Conservation (phyloP, 2,113 vertebrate genomes). For the Desmodus rotundus region DNA sequence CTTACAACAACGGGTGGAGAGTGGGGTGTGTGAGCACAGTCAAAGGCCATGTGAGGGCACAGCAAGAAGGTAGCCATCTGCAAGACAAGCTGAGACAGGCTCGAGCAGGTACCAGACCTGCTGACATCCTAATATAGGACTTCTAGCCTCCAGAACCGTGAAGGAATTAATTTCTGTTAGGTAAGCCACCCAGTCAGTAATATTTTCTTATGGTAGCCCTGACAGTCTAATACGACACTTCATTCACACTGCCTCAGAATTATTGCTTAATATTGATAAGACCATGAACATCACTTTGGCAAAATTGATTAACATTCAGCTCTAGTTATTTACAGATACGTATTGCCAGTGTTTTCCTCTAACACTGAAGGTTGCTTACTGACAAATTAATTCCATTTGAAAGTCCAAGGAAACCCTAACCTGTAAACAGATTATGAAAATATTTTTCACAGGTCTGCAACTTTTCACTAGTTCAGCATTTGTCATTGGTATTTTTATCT, state of each 20-base stretch:
- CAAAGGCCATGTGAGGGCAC: not conserved
- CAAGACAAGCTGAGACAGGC: not conserved
- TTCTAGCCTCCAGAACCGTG: not conserved
- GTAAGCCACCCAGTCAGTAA: not conserved
- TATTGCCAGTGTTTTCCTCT: not conserved
- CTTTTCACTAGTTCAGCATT: not conserved
- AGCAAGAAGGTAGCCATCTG: not conserved
- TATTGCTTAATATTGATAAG: not conserved
- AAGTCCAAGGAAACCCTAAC: not conserved
- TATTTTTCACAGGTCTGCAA: not conserved
- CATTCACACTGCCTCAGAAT: not conserved
- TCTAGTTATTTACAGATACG: not conserved
- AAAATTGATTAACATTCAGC: not conserved
- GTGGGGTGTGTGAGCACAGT: not conserved
- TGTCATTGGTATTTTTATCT: not conserved
- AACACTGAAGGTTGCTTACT: not conserved
- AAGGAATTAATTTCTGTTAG: not conserved
- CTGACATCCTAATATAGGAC: not conserved
- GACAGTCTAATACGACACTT: not conserved
- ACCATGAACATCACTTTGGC: not conserved
- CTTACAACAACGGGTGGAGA: not conserved
- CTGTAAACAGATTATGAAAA: not conserved
- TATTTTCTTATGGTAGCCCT: not conserved
- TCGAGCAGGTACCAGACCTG: not conserved
- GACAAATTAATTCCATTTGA: not conserved